Percentiles rank a stretch among this genome's conserved stretches.
These are phyloP conservation scores for Endotricha flammealis DNA, from an alignment of 2,888 invertebrate species.

Conservation along the genomic window DNA sequence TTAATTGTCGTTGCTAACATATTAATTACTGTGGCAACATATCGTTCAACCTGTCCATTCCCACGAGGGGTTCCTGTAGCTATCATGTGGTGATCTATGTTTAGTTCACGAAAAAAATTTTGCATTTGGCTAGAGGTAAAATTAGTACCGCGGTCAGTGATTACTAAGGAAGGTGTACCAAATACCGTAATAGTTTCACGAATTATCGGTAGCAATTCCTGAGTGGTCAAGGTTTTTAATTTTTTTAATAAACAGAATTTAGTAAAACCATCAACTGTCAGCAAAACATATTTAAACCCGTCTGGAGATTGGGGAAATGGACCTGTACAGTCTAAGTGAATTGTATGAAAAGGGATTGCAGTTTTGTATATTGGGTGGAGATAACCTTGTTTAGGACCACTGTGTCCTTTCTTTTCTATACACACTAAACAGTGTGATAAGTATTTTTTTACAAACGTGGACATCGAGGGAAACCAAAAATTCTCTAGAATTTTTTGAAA, in stretches of 20 bases:
- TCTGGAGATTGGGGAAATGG: slow-evolving; percentile 22
- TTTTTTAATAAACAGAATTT: slow-evolving; percentile 30
- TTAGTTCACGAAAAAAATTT: slow-evolving; percentile 13
- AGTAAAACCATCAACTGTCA: slow-evolving; percentile 30
- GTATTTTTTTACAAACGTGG: slow-evolving; percentile 17
- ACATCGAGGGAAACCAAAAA: slow-evolving; percentile 25
- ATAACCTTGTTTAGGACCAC: slow-evolving; percentile 20
- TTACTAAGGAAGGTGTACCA: slow-evolving; percentile 16
- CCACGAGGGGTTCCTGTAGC: slow-evolving; percentile 20
- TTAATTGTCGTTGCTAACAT: slow-evolving; percentile 16
- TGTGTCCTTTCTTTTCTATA: slow-evolving; percentile 15
- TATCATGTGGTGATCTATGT: slow-evolving; percentile 20
- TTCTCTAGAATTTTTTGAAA: slow-evolving; percentile 16
- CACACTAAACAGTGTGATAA: slow-evolving; percentile 19
- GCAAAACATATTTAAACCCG: slow-evolving; percentile 25
- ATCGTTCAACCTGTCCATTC: slow-evolving; percentile 21
- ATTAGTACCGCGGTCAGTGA: slow-evolving; percentile 23
- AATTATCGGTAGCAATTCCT: slow-evolving; percentile 21
- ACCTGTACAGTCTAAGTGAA: slow-evolving; percentile 31
- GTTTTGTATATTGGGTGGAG: slow-evolving; percentile 20
- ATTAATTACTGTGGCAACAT: slow-evolving; percentile 19
- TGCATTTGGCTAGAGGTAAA: slow-evolving; percentile 14
- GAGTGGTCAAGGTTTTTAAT: slow-evolving; percentile 20
- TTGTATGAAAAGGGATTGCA: slow-evolving; percentile 26
- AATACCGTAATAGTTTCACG: slow-evolving; percentile 23